These are phyloP conservation scores for Agrotis clavis DNA, from an alignment of 2,888 invertebrate species.

Conservation along the genomic window DNA sequence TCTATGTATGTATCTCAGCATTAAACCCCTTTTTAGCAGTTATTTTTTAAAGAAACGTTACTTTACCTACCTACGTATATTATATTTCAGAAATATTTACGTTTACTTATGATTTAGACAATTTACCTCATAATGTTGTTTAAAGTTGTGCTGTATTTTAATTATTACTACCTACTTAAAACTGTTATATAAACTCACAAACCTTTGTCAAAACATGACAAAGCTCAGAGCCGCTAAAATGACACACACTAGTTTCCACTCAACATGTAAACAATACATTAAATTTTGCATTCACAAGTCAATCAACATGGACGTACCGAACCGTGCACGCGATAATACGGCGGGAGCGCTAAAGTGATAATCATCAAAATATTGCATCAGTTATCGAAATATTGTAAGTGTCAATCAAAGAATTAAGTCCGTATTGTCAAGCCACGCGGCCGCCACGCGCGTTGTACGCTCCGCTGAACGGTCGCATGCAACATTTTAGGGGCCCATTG, in stretches of 20 bases:
- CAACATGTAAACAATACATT: constrained; percentile 62
- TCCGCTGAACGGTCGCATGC: constrained; percentile 79
- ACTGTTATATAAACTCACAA: too few relatives aligned
- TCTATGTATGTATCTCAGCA: too few relatives aligned
- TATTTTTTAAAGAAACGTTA: too few relatives aligned
- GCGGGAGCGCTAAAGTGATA: constrained; percentile 81
- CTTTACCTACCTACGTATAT: not conserved
- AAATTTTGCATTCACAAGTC: constrained; percentile 70
- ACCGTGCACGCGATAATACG: constrained; percentile 83
- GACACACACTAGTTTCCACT: constrained; percentile 11
- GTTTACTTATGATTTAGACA: too few relatives aligned
- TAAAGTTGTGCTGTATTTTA: not conserved
- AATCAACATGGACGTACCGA: constrained; percentile 73
- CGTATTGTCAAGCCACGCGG: constrained; percentile 84
- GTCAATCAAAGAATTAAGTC: constrained; percentile 91
- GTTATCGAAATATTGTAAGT: constrained; percentile 92
- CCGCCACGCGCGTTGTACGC: constrained; percentile 75
- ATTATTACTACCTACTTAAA: not conserved
- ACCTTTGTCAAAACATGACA: not conserved
- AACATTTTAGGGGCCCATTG: constrained; percentile 83
- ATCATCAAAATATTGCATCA: constrained; percentile 91
- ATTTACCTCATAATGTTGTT: too few relatives aligned
- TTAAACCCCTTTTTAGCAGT: too few relatives aligned
- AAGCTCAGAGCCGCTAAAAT: not conserved
- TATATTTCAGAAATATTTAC: not conserved